Base-by-base conservation (phyloP, 2,113 vertebrate species). In the Speoplatyrhinus poulsoni region DNA sequence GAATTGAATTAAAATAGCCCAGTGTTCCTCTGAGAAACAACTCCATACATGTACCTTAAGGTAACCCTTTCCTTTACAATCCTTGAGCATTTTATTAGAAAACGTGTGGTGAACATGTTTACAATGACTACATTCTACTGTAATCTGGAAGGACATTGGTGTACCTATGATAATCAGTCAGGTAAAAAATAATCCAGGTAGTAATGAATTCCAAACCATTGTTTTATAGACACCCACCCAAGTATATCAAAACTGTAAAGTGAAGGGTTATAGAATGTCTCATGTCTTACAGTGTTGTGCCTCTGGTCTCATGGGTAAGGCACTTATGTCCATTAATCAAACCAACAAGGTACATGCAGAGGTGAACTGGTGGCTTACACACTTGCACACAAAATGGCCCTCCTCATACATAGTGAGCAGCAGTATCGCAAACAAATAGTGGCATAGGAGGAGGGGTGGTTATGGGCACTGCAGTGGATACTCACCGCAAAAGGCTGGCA, bases 281-380 rank as follows among this genome's bases (percentile, higher is more conserved):
- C 36, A 55, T 74, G 73, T 72, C 72, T 62, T 12, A 79, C 68
- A 76, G 79, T 82, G 84, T 75, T 82, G 86, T 90, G 87, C 90
- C 90, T 88, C 84, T 78, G 86, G 83, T 86, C 82, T 90, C 76
- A 77, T 65, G 69, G 52, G 53, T 90, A 91, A 92, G 90, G 91
- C 91, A 92, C 91, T 92, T 87, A 84, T 82, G 79, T 91, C 86
- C 81, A 65, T 76, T 70, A 84, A 79, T 82, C 78, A 85, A 88
- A 86, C 73, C 68, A 81, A 78, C 70, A 81, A 78, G 79, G 82
- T 68, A 26, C 26, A 26, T 26, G 26, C 26, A 67, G 77, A 76
- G 80, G 79, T 87, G 85, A 83, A 67, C 70, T 70, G 80, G 87
- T 85, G 86, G 86, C 88, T 87, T 73, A 82, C 82, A 88, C 80